These are phyloP conservation scores for Drosophila anomalata DNA, from an alignment of 2,888 invertebrate species.

Conservation along the genomic window DNA sequence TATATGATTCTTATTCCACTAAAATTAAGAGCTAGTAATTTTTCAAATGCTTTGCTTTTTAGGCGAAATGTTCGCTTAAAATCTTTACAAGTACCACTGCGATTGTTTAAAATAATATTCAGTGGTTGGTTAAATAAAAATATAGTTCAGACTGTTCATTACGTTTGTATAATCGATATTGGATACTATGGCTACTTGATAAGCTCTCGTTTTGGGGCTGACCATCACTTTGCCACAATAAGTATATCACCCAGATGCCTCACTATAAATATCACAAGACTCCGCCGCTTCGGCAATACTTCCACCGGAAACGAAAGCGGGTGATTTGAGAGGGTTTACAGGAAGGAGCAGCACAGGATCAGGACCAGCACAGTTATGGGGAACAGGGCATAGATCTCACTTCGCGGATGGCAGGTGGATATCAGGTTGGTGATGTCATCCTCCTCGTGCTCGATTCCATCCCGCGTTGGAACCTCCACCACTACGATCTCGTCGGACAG, in stretches of 20 bases:
- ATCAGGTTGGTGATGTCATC: slow-evolving; percentile 89
- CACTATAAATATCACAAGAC: slow-evolving; percentile 67
- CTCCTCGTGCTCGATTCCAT: slow-evolving; percentile 91
- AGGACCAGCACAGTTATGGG: slow-evolving; percentile 90
- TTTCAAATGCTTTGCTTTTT: slow-evolving; percentile 57
- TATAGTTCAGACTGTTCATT: slow-evolving; percentile 69
- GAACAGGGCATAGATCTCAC: slow-evolving; percentile 91
- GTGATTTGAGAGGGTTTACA: slow-evolving; percentile 84
- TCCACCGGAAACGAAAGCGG: neutral
- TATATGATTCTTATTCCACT: neutral
- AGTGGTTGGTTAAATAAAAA: slow-evolving; percentile 54
- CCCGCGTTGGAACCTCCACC: slow-evolving; percentile 92
- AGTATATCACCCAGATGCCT: slow-evolving; percentile 66
- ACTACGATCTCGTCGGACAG: slow-evolving; percentile 91
- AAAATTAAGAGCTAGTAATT: slow-evolving; percentile 5
- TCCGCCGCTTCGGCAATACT: slow-evolving; percentile 10
- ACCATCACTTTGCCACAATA: slow-evolving; percentile 35
- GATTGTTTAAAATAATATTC: slow-evolving; percentile 40
- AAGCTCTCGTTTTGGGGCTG: slow-evolving; percentile 50
- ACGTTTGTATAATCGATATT: slow-evolving; percentile 40
- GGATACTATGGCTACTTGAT: slow-evolving; percentile 38
- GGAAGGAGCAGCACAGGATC: slow-evolving; percentile 91
- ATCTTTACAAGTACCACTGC: slow-evolving; percentile 18
- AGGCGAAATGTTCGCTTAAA: slow-evolving; percentile 29
- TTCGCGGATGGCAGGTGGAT: slow-evolving; percentile 92